Evolutionary conservation across 1,140 invertebrate species (phyloP), one percentile per base, ranked within the genome.

Genomic region (Euura saliciscinereae): DNA sequence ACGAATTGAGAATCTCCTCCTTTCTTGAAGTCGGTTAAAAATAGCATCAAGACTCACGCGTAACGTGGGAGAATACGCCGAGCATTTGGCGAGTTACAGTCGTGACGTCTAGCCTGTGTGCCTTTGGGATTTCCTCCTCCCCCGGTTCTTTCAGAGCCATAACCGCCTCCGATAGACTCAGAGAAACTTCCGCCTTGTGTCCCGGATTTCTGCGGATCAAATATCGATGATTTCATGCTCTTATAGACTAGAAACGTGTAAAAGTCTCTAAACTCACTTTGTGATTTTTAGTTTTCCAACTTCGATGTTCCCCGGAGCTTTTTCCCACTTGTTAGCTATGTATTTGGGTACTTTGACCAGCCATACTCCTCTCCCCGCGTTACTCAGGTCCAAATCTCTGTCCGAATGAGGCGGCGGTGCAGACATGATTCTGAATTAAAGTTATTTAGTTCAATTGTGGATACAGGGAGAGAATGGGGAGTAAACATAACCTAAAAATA

Each of bases 261-360:
- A 4, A 42, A 45, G 65, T 65, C 44, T 6, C 28, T 28, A 28
- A 69, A 84, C 87, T 85, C 87, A 92, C 92, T 92, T 93, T 28
- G 89, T 88, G 76, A 96, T 95, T 82, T 90, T 92, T 2, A 96
- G 86, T 86, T 94, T 93, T n/a, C 93, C 94, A 73, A 94, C 93
- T 86, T 95, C 93, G 74, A 91, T 90, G 79, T 92, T 91, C 45
- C 91, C 92, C 43, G 92, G 90, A 65, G 94, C 93, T 85, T 94
- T 95, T 79, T 96, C 93, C 96, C 96, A 98, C 87, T 93, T 92
- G 75, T 94, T 95, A 2, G 96, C 94, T 76, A 99, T 93, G 88
- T 98, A 99, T 89, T 99, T 99, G 3, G 97, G 97, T 43, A 98
- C 96, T 90, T 99, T 99, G 0, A 99, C 97, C 7, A 99, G 89